Evolutionary conservation across 2,113 vertebrate species (phyloP), one percentile per base, ranked within the genome.

Genomic region (Mola mola): DNA sequence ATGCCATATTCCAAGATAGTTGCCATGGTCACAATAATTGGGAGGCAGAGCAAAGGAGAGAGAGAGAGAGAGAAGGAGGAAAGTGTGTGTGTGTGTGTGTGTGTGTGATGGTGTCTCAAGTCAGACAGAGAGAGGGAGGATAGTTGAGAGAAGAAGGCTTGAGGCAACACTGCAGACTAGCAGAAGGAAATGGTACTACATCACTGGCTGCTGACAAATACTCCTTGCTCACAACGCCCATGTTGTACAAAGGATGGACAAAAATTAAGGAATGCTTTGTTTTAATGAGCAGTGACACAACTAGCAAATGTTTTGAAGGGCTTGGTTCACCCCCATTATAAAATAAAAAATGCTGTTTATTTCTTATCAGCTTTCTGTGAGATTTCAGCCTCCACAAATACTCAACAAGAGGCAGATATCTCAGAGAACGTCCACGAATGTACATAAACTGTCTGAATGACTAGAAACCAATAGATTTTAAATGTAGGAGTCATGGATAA

Each of bases 1-100:
- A 72, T 88, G 88, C 90, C 80, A 78, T 89, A 90, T 80, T 91
- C 81, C 75, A 78, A 88, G 90, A 91, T 91, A 89, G 92, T 92
- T 92, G 90, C 91, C 87, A 91, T 92, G 90, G 91, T 69, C 87
- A 92, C 90, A 78, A 84, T 90, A 90, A 93, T 90, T 92, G 86
- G 84, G 75, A 66, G 75, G 64, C 83, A 77, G 72, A 78, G n/a
- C 43, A n/a, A n/a, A n/a, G n/a, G n/a, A 50, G 62, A 5, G 50
- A 72, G 41, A 69, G 41, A 73, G 61, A 57, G 49, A 36, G 37
- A 49, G 41, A 36, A 55, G 10, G 55, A 29, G 26, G 17, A 24
- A 17, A 11, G 29, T 46, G 49, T 40, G 58, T 56, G 67, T 61
- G 28, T 28, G 58, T 64, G 34, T 46, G 53, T 38, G 51, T 26